Evolutionary conservation across 2,888 invertebrate genomes (phyloP).

Genomic region (Aphidoletes aphidimyza): DNA sequence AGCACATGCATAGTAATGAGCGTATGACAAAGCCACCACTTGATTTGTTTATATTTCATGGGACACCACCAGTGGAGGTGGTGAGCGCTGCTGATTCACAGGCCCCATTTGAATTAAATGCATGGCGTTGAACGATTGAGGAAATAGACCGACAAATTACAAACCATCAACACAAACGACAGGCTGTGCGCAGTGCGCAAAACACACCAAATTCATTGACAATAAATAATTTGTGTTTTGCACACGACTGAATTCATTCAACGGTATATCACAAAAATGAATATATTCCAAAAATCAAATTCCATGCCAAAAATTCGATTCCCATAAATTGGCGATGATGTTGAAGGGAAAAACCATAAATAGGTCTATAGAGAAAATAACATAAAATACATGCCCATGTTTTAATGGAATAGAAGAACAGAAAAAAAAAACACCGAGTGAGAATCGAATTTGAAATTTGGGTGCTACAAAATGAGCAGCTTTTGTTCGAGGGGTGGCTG

Average conservation of each 20-base stretch:
- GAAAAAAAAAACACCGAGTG: not conserved
- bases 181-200: too few species aligned
- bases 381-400: not conserved
- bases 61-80: too few species aligned
- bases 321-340: not conserved
- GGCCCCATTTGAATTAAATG: too few species aligned
- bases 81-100: too few species aligned
- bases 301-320: not conserved
- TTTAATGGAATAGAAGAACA: not conserved
- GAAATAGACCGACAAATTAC: constrained; percentile 4
- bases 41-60: not conserved
- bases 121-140: not conserved
- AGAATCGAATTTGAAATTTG: not conserved
- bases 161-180: constrained; percentile 16
- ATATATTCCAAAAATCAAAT: not conserved
- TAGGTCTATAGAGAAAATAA: not conserved
- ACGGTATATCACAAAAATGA: not conserved
- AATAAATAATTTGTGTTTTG: constrained; percentile 28
- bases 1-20: not conserved
- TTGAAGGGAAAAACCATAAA: not conserved
- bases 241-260: not conserved
- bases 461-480: too few species aligned
- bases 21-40: not conserved
- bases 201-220: not conserved
- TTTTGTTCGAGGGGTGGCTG: too few species aligned